A percentile compares a stretch with the other conserved stretches of the same genome.
phyloP scores from a whole-genome alignment of 2,113 vertebrate genomes.

The Sakesphorus luctuosus region DNA sequence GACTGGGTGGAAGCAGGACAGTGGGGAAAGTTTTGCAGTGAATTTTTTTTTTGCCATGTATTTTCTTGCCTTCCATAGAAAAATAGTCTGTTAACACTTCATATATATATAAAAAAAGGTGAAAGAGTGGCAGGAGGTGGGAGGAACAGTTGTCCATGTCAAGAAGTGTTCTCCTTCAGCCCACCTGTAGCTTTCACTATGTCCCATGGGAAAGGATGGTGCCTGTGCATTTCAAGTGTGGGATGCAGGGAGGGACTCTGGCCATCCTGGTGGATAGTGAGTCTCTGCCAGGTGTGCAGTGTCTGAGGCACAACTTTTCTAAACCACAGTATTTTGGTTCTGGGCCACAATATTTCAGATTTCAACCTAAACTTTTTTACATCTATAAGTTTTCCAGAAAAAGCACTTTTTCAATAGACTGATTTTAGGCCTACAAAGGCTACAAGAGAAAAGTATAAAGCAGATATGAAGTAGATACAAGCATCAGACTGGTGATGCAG shows the following conservation, averaged over 20 bases:
- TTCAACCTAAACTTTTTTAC: neutral
- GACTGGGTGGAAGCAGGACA: accelerated
- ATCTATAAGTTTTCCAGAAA: neutral
- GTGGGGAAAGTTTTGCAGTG: neutral
- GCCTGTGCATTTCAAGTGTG: neutral
- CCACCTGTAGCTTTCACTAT: neutral
- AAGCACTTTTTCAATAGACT: neutral
- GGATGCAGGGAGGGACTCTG: accelerated
- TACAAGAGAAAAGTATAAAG: neutral
- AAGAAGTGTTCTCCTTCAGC: neutral
- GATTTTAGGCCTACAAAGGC: neutral
- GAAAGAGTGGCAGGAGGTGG: neutral
- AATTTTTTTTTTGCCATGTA: neutral
- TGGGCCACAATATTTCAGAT: neutral
- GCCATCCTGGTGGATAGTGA: neutral
- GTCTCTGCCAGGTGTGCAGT: neutral
- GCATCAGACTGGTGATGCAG: neutral
- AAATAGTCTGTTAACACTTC: neutral
- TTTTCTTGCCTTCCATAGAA: neutral
- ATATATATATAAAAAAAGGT: neutral
- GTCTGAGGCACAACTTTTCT: neutral
- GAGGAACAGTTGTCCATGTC: neutral
- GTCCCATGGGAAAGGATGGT: neutral
- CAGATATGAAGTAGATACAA: neutral
- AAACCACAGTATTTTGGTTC: neutral